Evolutionary conservation across 2,113 vertebrate species (phyloP), one percentile per base, ranked within the genome.

Genomic region (human (Homo sapiens)): DNA sequence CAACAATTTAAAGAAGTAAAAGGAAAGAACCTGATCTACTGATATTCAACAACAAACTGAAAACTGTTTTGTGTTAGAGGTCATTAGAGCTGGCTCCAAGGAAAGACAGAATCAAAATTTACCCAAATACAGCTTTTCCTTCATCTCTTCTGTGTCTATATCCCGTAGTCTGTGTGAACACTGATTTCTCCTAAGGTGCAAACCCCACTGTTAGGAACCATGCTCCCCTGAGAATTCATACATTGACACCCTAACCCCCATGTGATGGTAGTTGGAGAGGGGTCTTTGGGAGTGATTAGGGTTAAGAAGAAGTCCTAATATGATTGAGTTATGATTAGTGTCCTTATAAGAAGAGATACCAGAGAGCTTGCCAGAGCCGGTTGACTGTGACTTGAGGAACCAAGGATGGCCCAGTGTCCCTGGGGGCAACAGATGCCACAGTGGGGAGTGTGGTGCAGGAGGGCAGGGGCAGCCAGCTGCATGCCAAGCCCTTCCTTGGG

Each of bases 401-500:
- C 11, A 4, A 20, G 14, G 17, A 30, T 27, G 43, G 23, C 6
- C 6, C 30, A 45, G 79, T 3, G 27, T 78, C 45, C 35, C 40
- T 1, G 40, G 25, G 10, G 55, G 14, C 32, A 38, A 64, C 59
- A 20, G 75, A 7, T 2, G 27, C 6, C 6, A 2, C 9, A 12
- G 14, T 48, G 20, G 40, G 66, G 35, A 72, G 73, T 14, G 25
- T 59, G 11, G 8, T 23, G 13, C 2, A 8, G 13, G 32, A 5
- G 13, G 87, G 45, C 5, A 1, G 50, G 16, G 27, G 38, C 38
- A 0, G 32, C 0, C 5, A 1, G 1, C 13, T 35, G 1, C 0
- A 2, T 13, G 12, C 1, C 3, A 45, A 43, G 68, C 12, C 38
- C 23, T 30, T 12, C 7, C 48, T 9, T 3, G 30, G 45, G 25